Base-by-base conservation (phyloP, 2,797 vertebrate species). In the Poeciliopsis turneri region DNA sequence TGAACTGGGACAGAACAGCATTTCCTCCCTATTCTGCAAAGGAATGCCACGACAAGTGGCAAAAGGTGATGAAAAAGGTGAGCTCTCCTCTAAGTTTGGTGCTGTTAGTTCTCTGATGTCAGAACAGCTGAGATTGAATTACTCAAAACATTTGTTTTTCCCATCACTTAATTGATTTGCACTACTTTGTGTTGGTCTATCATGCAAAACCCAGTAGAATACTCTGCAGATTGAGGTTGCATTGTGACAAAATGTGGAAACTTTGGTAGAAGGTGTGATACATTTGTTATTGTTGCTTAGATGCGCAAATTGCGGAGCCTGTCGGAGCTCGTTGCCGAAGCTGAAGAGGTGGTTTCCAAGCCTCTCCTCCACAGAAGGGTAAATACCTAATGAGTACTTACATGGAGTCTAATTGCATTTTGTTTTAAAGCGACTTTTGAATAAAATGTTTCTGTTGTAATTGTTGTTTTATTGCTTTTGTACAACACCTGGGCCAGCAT, bases 241-340 rank as follows among this genome's bases (percentile, higher is more conserved):
- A 66, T 39, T 33, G 20, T 23, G 20, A 41, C 64, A 66, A 41
- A 66, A 66, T 23, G 36, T 66, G 33, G 33, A 23, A 66, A 11
- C 61, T 11, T 66, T 9, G 28, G 46, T 23, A 23, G 2, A 6
- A 20, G 33, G 5, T 49, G 51, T 45, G n/a, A 20, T 11, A n/a
- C 49, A 33, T 64, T 11, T 72, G 28, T 77, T 80, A 13, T 41
- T 9, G 41, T 80, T 85, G 1, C 45, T 15, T 89, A 98, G 97
- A 95, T 98, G 78, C 95, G 96, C 51, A 98, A 97, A 89, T 90
- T 91, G 75, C 96, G 97, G 25, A 96, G 95, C 0, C 93, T 98
- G 79, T 89, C 96, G 1, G 97, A 98, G 79, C 91, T 98, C 83
- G 94, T 98, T n/a, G 89, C 88, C 33, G 97, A 97, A 0, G 97